Conservation (phyloP, 2,888 invertebrate genomes). For the Trisateles emortualis region DNA sequence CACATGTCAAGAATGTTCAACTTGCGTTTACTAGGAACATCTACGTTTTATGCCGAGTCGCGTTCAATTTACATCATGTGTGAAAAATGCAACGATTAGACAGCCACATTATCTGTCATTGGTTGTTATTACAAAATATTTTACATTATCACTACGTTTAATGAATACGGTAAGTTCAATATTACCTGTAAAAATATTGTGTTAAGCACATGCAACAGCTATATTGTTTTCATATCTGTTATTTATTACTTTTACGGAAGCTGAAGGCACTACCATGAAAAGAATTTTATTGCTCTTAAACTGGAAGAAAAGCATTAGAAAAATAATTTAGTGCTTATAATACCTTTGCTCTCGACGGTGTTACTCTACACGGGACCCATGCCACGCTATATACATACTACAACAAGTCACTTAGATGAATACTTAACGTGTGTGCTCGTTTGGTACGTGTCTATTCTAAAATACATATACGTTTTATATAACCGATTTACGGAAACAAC, state of each 20-base stretch:
- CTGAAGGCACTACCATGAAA: conserved; percentile 86
- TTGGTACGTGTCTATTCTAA: conserved; percentile 47
- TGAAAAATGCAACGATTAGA: conserved; percentile 83
- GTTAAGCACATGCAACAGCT: conserved; percentile 82
- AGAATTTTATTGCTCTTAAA: conserved; percentile 78
- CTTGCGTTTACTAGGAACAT: conserved; percentile 80
- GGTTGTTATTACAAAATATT: conserved; percentile 79
- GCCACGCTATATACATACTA: conserved; percentile 68
- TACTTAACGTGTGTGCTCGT: conserved; percentile 47
- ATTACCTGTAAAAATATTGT: conserved; percentile 85
- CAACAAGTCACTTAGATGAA: conserved; percentile 65
- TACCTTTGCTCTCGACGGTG: conserved; percentile 72
- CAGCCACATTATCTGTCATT: conserved; percentile 76
- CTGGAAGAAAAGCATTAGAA: conserved; percentile 82
- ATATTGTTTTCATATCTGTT: conserved; percentile 71
- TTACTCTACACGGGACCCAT: conserved; percentile 64
- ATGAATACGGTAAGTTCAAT: conserved; percentile 82
- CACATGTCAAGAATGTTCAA: conserved; percentile 73
- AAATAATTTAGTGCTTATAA: conserved; percentile 79
- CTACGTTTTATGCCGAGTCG: conserved; percentile 67
- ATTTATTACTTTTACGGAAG: conserved; percentile 72
- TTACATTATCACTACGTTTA: conserved; percentile 79
- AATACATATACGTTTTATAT: conserved; percentile 58
- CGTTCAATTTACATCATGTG: conserved; percentile 71
- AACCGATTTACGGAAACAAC: conserved; percentile 64